These are phyloP conservation scores for Cephonodes hylas DNA, from an alignment of 2,888 invertebrate genomes.

Conservation along the genomic window DNA sequence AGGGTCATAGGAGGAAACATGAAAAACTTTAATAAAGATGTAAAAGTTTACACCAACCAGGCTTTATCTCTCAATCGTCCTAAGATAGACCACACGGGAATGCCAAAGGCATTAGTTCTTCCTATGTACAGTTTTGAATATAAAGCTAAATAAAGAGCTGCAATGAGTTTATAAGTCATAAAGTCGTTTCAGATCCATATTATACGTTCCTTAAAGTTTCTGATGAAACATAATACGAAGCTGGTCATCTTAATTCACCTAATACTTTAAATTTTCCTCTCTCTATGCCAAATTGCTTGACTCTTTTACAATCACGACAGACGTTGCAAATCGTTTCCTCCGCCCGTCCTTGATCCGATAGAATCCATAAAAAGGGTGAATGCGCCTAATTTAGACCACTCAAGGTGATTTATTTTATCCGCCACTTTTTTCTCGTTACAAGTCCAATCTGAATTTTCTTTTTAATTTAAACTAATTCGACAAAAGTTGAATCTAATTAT, in stretches of 20 bases:
- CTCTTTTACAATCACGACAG: conserved; percentile 16
- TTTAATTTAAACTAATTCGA: conserved; percentile 13
- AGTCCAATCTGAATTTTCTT: neutral
- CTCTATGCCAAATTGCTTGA: neutral
- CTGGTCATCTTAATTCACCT: neutral
- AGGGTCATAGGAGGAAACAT: no score
- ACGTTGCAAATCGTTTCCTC: conserved; percentile 29
- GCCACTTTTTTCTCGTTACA: conserved; percentile 19
- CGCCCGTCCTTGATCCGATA: conserved; percentile 22
- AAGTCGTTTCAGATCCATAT: no score
- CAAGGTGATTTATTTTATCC: conserved; percentile 35
- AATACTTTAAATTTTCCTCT: neutral
- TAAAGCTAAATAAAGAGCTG: no score
- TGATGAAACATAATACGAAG: no score
- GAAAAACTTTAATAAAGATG: no score
- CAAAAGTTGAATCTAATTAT: conserved; percentile 15
- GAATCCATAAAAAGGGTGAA: conserved; percentile 36
- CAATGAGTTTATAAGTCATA: no score
- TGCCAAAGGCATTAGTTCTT: no score
- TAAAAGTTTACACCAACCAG: no score
- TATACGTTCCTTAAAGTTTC: no score
- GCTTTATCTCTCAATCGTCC: no score
- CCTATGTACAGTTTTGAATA: no score
- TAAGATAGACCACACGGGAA: no score
- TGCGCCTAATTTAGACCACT: conserved; percentile 34